These are phyloP conservation scores for Nomada ruficornis DNA, from an alignment of 2,888 invertebrate genomes.

Conservation along the genomic window DNA sequence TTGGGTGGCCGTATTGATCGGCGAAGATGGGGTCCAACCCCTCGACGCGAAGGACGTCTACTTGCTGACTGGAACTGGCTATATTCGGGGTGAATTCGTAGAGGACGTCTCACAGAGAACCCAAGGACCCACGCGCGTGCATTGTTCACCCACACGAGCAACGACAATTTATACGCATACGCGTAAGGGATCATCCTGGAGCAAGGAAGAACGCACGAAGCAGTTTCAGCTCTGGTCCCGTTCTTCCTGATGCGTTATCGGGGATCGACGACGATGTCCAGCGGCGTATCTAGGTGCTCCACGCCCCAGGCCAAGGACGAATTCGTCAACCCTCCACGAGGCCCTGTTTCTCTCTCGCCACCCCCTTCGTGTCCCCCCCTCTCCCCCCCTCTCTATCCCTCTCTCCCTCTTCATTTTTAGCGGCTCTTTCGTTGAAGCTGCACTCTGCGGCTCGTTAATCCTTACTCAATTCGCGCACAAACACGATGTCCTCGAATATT, in stretches of 20 bases:
- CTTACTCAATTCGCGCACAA: slow-evolving; percentile 40
- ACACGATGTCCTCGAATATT: slow-evolving; percentile 16
- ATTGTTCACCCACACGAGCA: slow-evolving; percentile 18
- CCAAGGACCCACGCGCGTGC: slow-evolving; percentile 19
- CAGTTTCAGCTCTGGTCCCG: slow-evolving; percentile 16
- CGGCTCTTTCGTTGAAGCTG: slow-evolving; percentile 12
- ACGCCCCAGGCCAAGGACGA: slow-evolving; percentile 64
- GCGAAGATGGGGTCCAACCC: slow-evolving; percentile 77
- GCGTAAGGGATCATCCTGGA: background rate
- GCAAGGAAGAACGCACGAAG: background rate
- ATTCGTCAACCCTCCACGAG: slow-evolving; percentile 28
- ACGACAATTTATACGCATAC: slow-evolving; percentile 17
- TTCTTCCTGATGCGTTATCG: slow-evolving; percentile 28
- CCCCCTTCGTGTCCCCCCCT: background rate
- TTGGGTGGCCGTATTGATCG: slow-evolving; percentile 78
- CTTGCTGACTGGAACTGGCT: slow-evolving; percentile 74
- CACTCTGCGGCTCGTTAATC: slow-evolving; percentile 44
- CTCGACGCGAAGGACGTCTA: slow-evolving; percentile 73
- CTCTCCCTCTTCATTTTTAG: background rate
- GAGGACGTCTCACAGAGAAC: slow-evolving; percentile 32
- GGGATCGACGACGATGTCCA: slow-evolving; percentile 36
- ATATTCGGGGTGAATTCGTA: slow-evolving; percentile 49
- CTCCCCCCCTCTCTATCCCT: background rate
- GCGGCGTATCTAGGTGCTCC: slow-evolving; percentile 41
- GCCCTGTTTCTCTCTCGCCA: background rate